Percentiles rank a stretch among this genome's conserved stretches.
Evolutionary conservation across 2,113 vertebrate genomes (phyloP).

Genomic region (Carollia perspicillata): DNA sequence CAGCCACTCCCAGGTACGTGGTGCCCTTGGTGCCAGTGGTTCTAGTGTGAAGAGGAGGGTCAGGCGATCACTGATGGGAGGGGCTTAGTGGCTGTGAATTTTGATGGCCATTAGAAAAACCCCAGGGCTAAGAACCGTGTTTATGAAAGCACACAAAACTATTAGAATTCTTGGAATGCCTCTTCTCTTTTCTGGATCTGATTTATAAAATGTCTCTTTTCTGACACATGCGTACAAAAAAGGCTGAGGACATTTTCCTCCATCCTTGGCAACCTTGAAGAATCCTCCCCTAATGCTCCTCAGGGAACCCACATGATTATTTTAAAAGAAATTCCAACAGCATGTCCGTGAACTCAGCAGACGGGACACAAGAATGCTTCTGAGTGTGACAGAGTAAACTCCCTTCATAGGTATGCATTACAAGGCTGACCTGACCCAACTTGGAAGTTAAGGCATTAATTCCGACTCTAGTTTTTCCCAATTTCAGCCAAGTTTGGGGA

Average conservation of each 20-base stretch:
- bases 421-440: background rate
- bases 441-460: background rate
- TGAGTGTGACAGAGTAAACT: background rate
- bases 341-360: background rate
- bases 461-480: background rate
- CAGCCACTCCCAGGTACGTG: conserved; percentile 12
- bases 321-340: background rate
- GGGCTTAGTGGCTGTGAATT: background rate
- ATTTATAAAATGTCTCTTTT: background rate
- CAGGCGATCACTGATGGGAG: background rate
- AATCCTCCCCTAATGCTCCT: background rate
- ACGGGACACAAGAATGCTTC: background rate
- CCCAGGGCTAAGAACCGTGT: background rate
- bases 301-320: background rate
- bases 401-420: background rate
- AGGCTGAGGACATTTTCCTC: background rate
- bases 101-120: background rate
- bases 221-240: background rate
- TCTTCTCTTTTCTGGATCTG: background rate
- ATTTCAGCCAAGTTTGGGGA: background rate
- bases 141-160: conserved; percentile 19
- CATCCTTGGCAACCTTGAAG: background rate
- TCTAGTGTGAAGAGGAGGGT: background rate
- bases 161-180: background rate
- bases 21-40: background rate